phyloP scores from a whole-genome alignment of 1,140 invertebrate genomes.

The Cepaea nemoralis region DNA sequence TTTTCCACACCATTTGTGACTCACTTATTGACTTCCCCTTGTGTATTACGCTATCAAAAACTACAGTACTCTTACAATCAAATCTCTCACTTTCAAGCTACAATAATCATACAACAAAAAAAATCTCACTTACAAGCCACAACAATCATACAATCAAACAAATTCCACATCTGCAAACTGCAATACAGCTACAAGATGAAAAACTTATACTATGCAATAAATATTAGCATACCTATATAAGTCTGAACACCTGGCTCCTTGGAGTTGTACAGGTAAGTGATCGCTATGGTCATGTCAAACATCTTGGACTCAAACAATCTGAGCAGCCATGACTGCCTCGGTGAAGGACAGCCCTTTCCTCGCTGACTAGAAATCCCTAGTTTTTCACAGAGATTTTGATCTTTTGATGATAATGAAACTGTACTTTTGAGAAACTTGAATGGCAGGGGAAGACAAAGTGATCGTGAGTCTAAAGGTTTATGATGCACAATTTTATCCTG shows the following conservation, averaged over 20 bases:
- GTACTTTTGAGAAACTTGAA: conserved; percentile 25
- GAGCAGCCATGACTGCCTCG: conserved; percentile 79
- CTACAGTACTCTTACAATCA: too few relatives aligned
- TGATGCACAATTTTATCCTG: neutral
- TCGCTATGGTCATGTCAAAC: conserved; percentile 97
- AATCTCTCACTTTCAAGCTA: too few relatives aligned
- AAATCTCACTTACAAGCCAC: neutral
- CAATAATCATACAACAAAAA: neutral
- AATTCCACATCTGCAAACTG: neutral
- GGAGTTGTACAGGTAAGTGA: conserved; percentile 97
- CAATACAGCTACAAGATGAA: neutral
- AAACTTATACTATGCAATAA: too few relatives aligned
- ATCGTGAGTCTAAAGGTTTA: conserved; percentile 19
- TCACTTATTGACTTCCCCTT: too few relatives aligned
- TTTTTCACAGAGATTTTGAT: conserved; percentile 35
- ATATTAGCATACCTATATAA: conserved; percentile 92
- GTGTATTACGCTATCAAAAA: too few relatives aligned
- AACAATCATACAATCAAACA: neutral
- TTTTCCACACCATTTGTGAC: too few relatives aligned
- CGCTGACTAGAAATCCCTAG: neutral
- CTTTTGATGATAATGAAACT: conserved; percentile 9
- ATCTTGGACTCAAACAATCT: conserved; percentile 95
- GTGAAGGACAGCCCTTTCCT: conserved; percentile 41
- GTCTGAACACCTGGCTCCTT: conserved; percentile 96
- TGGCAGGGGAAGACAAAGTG: conserved; percentile 27